A percentile compares a stretch with the other conserved stretches of the same genome.
Conservation (phyloP, 2,888 invertebrate genomes). For the Philaethria dido region DNA sequence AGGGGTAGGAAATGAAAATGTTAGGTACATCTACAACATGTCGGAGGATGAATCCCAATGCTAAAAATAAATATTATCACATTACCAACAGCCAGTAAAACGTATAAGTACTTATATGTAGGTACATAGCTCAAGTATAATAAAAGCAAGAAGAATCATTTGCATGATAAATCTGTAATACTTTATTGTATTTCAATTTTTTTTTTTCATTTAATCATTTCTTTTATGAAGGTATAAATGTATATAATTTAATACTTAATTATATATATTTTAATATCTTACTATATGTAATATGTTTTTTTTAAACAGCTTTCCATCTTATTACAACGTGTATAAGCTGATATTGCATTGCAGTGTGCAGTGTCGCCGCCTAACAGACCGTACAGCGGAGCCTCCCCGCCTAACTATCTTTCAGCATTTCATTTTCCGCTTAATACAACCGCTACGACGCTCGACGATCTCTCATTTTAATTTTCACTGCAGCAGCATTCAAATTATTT, state of each 20-base stretch:
- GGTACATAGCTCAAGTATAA: too few species aligned
- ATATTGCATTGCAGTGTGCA: constrained; percentile 10
- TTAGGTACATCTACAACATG: constrained; percentile 3
- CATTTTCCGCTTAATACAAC: constrained; percentile 48
- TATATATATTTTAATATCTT: background rate
- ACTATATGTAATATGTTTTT: background rate
- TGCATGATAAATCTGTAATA: background rate
- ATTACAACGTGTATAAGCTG: background rate
- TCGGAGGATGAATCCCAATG: background rate
- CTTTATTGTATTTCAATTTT: too few species aligned
- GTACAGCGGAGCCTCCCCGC: constrained; percentile 34
- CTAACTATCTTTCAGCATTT: constrained; percentile 45
- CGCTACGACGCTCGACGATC: constrained; percentile 40
- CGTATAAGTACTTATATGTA: background rate
- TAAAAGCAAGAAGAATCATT: too few species aligned
- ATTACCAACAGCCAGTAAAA: background rate
- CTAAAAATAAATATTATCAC: constrained; percentile 4
- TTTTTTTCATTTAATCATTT: background rate
- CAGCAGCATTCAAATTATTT: constrained; percentile 41
- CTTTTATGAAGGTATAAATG: background rate
- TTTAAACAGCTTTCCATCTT: constrained; percentile 8
- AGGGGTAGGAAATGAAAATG: constrained; percentile 22
- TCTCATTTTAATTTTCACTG: constrained; percentile 46
- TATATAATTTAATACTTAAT: background rate
- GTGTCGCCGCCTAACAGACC: constrained; percentile 36